Base-by-base conservation (phyloP, 2,797 vertebrate species). In the Dendrocincla fuliginosa region DNA sequence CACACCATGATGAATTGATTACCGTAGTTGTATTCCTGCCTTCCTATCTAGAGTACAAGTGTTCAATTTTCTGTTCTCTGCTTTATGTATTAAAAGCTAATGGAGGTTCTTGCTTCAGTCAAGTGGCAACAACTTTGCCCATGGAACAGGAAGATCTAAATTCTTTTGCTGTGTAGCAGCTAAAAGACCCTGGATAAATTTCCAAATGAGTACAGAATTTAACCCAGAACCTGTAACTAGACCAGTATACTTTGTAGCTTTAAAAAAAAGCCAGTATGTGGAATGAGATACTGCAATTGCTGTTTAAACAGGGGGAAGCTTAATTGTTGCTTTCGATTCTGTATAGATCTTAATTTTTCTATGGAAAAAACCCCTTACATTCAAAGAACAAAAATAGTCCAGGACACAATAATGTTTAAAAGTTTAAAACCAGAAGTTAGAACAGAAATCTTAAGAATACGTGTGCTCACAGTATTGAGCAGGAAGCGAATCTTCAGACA, bases 41-140 rank as follows among this genome's bases (percentile, higher is more conserved):
- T 65, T 90, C 32, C 42, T 70, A 69, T 84, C 35, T 76, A 83
- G 61, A 84, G 23, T 91, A 67, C 74, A 87, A 77, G 22, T 13
- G 59, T 67, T 89, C 90, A 59, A 91, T 96, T 94, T 92, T 84
- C 47, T 84, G 74, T 94, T 67, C 74, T 89, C 70, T 94, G 60
- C 74, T 35, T 87, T 79, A 41, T 1, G 11, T 46, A 20, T 94
- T 95, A 95, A 94, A 95, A 95, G 94, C 90, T 95, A 96, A 95
- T 96, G 86, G 90, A 79, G 14, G 32, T 53, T 90, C 74, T 88
- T 92, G 64, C 46, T 91, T 81, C 28, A 42, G 49, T 67, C 35
- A 90, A 73, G 65, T 61, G 73, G 65, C 42, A 89, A 87, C 64
- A 94, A 75, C 69, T 90, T 91, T 69, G 53, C 46, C 19, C 1